Evolutionary conservation across 1,140 invertebrate genomes (phyloP).

Genomic region (Aethina tumida): DNA sequence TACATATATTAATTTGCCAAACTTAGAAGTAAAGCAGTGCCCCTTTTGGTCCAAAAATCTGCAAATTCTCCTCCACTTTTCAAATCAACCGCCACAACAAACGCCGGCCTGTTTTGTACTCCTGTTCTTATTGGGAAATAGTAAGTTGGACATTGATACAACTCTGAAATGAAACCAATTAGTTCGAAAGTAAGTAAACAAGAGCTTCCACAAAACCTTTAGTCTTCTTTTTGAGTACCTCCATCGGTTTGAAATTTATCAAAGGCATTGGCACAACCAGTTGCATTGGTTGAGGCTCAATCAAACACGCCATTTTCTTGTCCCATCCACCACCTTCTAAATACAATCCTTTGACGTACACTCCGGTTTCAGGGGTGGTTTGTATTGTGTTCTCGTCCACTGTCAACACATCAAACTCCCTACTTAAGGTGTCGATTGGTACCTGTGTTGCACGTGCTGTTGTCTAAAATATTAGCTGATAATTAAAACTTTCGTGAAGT

Average conservation of each 20-base stretch:
- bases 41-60: constrained; percentile 77
- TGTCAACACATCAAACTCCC: constrained; percentile 57
- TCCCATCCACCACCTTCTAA: constrained; percentile 85
- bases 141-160: constrained; percentile 71
- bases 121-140: constrained; percentile 70
- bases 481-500: too few relatives aligned
- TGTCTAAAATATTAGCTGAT: constrained; percentile 52
- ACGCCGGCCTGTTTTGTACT: constrained; percentile 48
- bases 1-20: constrained; percentile 41
- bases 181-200: neutral
- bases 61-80: constrained; percentile 55
- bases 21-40: constrained; percentile 71
- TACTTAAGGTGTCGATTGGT: constrained; percentile 67
- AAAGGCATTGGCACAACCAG: constrained; percentile 73
- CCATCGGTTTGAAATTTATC: constrained; percentile 75
- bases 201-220: constrained; percentile 45
- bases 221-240: constrained; percentile 52
- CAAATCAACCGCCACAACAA: constrained; percentile 69
- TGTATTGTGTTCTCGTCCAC: constrained; percentile 47
- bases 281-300: constrained; percentile 76
- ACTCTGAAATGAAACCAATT: constrained; percentile 41
- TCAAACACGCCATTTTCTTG: constrained; percentile 57
- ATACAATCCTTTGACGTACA: constrained; percentile 52
- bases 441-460: constrained; percentile 67
- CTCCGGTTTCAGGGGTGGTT: constrained; percentile 47